Base-by-base conservation (phyloP, 2,888 invertebrate species). In the Strigamia crassipes region DNA sequence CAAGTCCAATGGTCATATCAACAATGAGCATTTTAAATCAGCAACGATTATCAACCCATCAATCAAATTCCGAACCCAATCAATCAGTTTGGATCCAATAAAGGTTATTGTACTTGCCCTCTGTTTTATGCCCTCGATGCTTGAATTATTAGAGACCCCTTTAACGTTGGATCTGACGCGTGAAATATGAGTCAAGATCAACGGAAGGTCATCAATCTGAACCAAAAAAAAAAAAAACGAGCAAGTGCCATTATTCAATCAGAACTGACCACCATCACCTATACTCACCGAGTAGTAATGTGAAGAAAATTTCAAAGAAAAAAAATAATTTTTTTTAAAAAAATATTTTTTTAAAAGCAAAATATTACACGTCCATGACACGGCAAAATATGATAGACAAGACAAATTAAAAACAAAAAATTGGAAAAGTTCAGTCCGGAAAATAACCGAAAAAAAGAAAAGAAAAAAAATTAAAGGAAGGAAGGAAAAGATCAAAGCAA, bases 1-100 rank as follows among this genome's bases (percentile, higher is more conserved):
- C 73, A 31, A 73, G 73, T 73, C 73, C 73, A 73, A 73, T 73
- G 73, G 73, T 73, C 73, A 73, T 73, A 73, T 73, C 73, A 73
- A 73, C 73, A 73, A 73, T 27, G 15, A 31, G 31, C 73, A 73
- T 73, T 73, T 73, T 13, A 73, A 73, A 73, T 73, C 27, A 73
- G 27, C 73, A 73, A 27, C 73, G 73, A 73, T 73, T 73, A 73
- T 73, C 73, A 73, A 73, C 4, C 73, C 73, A 73, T 73, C 73
- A 73, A 73, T 73, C 73, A 73, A 73, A 73, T 27, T 27, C 73
- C 15, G 27, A 73, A 73, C 13, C 73, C 31, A 73, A 73, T 73
- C 73, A 73, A 73, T 73, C 73, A 73, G 31, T 12, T 73, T 73
- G 12, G 27, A 73, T 73, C 27, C 12, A 73, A 73, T 73, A 73